Evolutionary conservation across 1,140 invertebrate species (phyloP), one percentile per base, ranked within the genome.

Genomic region (Neotoxoptera formosana): DNA sequence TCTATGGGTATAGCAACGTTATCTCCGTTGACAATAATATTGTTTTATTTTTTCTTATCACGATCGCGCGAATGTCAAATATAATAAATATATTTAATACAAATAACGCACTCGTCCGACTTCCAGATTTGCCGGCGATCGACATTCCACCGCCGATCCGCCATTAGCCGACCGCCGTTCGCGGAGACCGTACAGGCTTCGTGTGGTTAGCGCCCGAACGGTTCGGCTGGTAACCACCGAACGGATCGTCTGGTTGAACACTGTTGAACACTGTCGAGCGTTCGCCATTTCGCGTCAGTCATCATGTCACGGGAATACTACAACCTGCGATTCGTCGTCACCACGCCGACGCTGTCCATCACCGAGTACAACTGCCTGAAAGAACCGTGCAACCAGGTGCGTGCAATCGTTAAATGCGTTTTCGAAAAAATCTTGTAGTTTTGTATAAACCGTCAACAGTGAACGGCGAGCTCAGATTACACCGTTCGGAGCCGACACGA

Each of bases 251-350:
- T 76, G 60, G 60, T n/a, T n/a, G n/a, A n/a, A n/a, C 7, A 76
- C 60, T 17, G 60, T 51, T 51, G 1, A 51, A 9, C 9, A 17
- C 60, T 67, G 60, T 4, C 60, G 30, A n/a, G 60, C 60, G 11
- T n/a, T 67, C 48, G 51, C 21, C 6, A 53, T 53, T 53, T 53
- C 3, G 0, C 60, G 7, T 76, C 14, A n/a, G 60, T 20, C 14
- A 93, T 20, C 14, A 93, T 93, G 91, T 93, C 91, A 11, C 91
- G 48, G 23, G 91, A 93, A 45, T 93, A 93, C 76, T 93, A 93
- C 34, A 53, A 93, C 21, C 17, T 93, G 48, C 45, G 36, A 51
- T 93, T 93, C 48, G 81, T 86, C 2, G 91, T 93, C 34, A 93
- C 91, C 34, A 93, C 91, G 1, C 91, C 91, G 81, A 93, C 91